Percentiles rank a stretch among this genome's conserved stretches.
These are phyloP conservation scores for Cydia fagiglandana DNA, from an alignment of 1,140 invertebrate genomes.

Conservation along the genomic window DNA sequence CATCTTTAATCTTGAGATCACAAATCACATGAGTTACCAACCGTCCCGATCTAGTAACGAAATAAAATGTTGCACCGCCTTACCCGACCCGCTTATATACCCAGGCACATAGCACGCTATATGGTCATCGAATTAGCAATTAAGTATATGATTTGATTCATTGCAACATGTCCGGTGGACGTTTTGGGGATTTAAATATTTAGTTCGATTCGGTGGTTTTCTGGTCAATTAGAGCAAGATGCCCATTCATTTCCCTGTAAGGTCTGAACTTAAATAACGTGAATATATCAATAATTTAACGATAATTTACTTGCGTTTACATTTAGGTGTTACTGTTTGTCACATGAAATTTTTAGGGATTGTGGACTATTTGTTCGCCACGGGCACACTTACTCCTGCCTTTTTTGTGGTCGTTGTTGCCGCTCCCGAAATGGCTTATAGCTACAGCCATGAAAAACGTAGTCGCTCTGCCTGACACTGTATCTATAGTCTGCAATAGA, in stretches of 20 bases:
- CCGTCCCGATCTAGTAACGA: conserved; percentile 33
- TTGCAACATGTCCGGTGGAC: neutral
- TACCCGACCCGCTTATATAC: conserved; percentile 50
- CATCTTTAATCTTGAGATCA: conserved; percentile 54
- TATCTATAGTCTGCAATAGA: no score
- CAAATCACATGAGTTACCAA: conserved; percentile 61
- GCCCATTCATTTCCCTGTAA: neutral
- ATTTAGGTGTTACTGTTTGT: neutral
- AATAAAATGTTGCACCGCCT: conserved; percentile 41
- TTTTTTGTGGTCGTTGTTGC: no score
- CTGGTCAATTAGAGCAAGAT: neutral
- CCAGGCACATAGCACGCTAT: conserved; percentile 20
- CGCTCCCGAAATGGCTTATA: no score
- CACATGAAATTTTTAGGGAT: no score
- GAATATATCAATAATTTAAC: neutral
- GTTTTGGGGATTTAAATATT: conserved; percentile 4
- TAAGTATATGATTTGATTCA: neutral
- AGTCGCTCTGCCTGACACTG: no score
- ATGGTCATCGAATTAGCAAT: conserved; percentile 23
- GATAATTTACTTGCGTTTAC: neutral
- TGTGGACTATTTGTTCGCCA: no score
- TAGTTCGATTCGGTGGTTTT: neutral
- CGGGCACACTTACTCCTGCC: no score
- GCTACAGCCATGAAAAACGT: no score
- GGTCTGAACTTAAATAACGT: neutral